A percentile compares a stretch with the other conserved stretches of the same genome.
Conservation (phyloP, 2,888 invertebrate genomes). For the Allolobophora icterica region DNA sequence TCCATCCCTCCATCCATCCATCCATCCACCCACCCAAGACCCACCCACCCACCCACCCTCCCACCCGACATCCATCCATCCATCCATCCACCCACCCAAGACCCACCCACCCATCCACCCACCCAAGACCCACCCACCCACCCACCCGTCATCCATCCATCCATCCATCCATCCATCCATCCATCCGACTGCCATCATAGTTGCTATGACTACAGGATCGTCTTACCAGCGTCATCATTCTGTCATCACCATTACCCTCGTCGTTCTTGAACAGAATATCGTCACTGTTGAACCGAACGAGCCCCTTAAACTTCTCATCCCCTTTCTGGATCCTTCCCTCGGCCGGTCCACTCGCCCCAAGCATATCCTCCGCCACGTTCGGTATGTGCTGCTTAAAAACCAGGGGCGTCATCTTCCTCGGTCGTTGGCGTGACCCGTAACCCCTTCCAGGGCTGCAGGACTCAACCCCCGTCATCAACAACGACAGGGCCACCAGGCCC, state of each 20-base stretch:
- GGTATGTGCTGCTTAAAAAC: conserved; percentile 96
- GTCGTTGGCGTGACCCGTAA: conserved; percentile 75
- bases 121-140: no score
- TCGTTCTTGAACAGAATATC: conserved; percentile 96
- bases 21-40: no score
- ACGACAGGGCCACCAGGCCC: not conserved
- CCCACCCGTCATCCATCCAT: no score
- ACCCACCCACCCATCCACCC: no score
- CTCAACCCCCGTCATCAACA: not conserved
- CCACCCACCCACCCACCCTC: no score
- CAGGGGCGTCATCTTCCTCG: conserved; percentile 79
- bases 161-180: no score
- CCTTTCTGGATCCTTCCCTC: conserved; percentile 85
- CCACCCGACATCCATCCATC: no score
- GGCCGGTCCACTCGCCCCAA: conserved; percentile 85
- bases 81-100: no score
- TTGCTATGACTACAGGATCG: not conserved
- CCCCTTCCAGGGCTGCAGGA: conserved; percentile 57
- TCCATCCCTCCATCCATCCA: no score
- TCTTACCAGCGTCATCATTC: conserved; percentile 93
- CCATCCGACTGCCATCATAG: no score
- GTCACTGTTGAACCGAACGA: conserved; percentile 92
- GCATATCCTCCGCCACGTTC: conserved; percentile 88
- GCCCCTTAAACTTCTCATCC: conserved; percentile 80
- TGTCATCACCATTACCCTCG: conserved; percentile 93